Percentiles rank a stretch among this genome's conserved stretches.
phyloP scores from a whole-genome alignment of 2,797 vertebrate genomes.

The Setipinna tenuifilis region DNA sequence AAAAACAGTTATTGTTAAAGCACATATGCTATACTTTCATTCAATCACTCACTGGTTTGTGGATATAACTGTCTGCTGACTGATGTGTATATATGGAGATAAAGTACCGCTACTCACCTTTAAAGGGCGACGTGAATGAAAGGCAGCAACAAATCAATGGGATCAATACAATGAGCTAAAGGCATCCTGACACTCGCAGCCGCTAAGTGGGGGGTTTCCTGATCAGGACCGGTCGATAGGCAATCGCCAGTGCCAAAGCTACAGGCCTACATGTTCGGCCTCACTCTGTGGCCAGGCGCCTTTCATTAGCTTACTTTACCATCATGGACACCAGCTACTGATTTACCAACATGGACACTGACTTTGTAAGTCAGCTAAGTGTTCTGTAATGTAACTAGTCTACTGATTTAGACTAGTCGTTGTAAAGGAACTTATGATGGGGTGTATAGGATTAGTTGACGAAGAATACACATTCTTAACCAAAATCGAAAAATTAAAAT shows the following conservation, averaged over 20 bases:
- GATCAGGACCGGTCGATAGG: not conserved
- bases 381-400: too few species aligned
- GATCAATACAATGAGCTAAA: conserved; percentile 61
- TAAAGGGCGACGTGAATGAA: conserved; percentile 54
- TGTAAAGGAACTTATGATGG: too few species aligned
- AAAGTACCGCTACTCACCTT: conserved; percentile 60
- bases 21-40: conserved; percentile 55
- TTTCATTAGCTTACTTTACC: not conserved
- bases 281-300: not conserved
- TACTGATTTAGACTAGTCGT: not conserved
- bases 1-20: conserved; percentile 52
- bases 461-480: too few species aligned
- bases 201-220: conserved; percentile 32
- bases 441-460: too few species aligned
- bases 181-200: conserved; percentile 24
- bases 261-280: not conserved
- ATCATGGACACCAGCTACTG: not conserved
- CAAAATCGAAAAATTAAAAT: too few species aligned
- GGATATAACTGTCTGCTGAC: conserved; percentile 47
- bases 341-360: too few species aligned
- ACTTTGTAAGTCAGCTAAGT: too few species aligned
- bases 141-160: conserved; percentile 59
- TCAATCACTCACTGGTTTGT: conserved; percentile 58
- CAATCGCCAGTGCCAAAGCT: not conserved
- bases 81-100: conserved; percentile 53